phyloP scores from a whole-genome alignment of 2,113 vertebrate genomes.

The Sander lucioperca region DNA sequence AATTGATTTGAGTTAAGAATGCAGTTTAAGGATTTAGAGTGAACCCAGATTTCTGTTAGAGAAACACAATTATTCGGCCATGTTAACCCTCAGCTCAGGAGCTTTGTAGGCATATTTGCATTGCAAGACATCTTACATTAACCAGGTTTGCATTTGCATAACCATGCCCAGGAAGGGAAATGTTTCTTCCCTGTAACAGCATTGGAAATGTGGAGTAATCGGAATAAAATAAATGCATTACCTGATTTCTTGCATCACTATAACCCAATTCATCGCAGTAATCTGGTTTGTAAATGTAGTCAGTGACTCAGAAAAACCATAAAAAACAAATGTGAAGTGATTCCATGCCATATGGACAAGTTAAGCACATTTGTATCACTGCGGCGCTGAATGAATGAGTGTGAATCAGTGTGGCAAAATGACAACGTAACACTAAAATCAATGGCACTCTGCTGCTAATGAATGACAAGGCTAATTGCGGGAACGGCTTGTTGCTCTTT shows the following conservation, averaged over 20 bases:
- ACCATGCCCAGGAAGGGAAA: not conserved
- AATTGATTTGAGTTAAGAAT: not conserved
- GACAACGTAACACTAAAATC: constrained; percentile 73
- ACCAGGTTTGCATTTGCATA: not conserved
- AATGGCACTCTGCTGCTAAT: constrained; percentile 78
- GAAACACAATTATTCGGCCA: not conserved
- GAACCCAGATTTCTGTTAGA: not conserved
- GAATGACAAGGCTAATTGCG: constrained; percentile 87
- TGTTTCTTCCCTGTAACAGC: not conserved
- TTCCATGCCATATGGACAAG: constrained; percentile 8
- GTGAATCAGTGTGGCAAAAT: constrained; percentile 67
- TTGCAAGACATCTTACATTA: not conserved
- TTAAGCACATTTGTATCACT: constrained; percentile 42
- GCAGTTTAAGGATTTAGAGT: not conserved
- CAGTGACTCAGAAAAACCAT: constrained; percentile 19
- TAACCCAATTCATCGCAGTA: not conserved
- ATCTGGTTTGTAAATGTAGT: not conserved
- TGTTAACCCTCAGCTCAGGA: not conserved
- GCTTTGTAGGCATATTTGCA: not conserved
- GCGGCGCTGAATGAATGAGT: constrained; percentile 42
- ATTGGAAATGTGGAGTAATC: not conserved
- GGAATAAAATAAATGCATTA: not conserved
- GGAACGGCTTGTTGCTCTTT: constrained; percentile 83
- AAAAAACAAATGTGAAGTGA: constrained; percentile 14
- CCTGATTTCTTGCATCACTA: not conserved